Base-by-base conservation (phyloP, 2,113 vertebrate species). In the Gadus chalcogrammus region DNA sequence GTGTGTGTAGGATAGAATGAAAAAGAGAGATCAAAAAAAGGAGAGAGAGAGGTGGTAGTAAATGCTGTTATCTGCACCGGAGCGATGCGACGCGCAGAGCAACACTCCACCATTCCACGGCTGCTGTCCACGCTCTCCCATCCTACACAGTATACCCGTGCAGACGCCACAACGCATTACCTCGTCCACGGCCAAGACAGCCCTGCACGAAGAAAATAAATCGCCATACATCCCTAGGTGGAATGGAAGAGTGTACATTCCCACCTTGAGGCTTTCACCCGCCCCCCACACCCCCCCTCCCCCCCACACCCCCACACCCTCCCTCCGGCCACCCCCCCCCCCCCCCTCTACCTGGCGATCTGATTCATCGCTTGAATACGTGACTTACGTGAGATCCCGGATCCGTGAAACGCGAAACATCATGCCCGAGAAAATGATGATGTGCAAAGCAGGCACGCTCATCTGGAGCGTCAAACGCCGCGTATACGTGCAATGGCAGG, bases 111-210 rank as follows among this genome's bases (percentile, higher is more conserved):
- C 85, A 87, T 88, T 85, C 85, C 87, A 64, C 24, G 31, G 31
- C 31, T 77, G 82, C 80, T 74, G 79, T 88, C 83, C 86, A 86
- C 88, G 85, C 87, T 77, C 84, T 77, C 74, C 80, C 87, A 84
- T 78, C 85, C 89, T 85, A 86, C 89, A 88, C 89, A 82, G 73
- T 76, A 74, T 31, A n/a, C 78, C 88, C 71, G 84, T 68, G 83
- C 87, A 78, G 27, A 59, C 60, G 53, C 9, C 6, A 80, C 12
- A 68, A 59, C 69, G 31, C 38, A 52, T 70, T 67, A 15, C 72
- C 73, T 75, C 38, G 67, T 69, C 70, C 79, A 42, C 65, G 73
- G 79, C 72, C 85, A 78, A 69, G 69, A 82, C 77, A 72, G 76
- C 71, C 78, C 81, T 87, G 87, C 88, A 86, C 82, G 84, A 82